A percentile compares a stretch with the other conserved stretches of the same genome.
Conservation (phyloP, 2,888 invertebrate species). For the Dendrolimus pini region DNA sequence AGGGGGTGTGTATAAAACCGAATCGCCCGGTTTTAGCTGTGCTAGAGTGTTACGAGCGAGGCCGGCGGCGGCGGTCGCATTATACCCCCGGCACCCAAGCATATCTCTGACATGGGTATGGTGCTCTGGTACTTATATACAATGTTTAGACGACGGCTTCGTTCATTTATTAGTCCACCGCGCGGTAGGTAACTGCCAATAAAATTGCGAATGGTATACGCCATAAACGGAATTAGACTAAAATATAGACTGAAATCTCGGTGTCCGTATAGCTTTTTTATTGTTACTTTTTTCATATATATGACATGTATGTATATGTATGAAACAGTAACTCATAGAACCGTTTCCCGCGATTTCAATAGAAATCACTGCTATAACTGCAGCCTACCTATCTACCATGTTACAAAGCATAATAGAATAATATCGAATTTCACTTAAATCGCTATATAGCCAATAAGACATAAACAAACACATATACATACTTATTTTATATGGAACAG, state of each 20-base stretch:
- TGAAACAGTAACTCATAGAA: no score
- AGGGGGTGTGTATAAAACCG: slow-evolving; percentile 76
- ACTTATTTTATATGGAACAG: no score
- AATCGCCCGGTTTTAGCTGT: slow-evolving; percentile 75
- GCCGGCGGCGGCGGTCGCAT: slow-evolving; percentile 62
- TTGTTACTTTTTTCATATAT: slow-evolving; percentile 2
- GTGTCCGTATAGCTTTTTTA: slow-evolving; percentile 7
- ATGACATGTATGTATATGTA: slow-evolving; percentile 2
- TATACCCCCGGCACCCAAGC: slow-evolving; percentile 54
- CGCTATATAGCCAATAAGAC: no score
- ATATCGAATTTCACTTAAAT: no score
- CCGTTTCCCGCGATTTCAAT: no score
- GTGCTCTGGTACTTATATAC: slow-evolving; percentile 55
- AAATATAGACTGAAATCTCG: slow-evolving; percentile 12
- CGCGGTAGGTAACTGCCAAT: slow-evolving; percentile 25
- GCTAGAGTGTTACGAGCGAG: slow-evolving; percentile 73
- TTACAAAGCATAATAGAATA: no score
- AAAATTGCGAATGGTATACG: slow-evolving; percentile 36
- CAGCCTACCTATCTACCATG: no score
- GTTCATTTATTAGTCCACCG: slow-evolving; percentile 44
- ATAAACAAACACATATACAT: no score
- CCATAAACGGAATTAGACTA: slow-evolving; percentile 17
- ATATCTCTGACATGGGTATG: slow-evolving; percentile 65
- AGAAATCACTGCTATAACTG: no score
- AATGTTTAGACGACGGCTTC: slow-evolving; percentile 52